Conservation (phyloP, 2,113 vertebrate genomes). For the Amphiprion ocellaris region DNA sequence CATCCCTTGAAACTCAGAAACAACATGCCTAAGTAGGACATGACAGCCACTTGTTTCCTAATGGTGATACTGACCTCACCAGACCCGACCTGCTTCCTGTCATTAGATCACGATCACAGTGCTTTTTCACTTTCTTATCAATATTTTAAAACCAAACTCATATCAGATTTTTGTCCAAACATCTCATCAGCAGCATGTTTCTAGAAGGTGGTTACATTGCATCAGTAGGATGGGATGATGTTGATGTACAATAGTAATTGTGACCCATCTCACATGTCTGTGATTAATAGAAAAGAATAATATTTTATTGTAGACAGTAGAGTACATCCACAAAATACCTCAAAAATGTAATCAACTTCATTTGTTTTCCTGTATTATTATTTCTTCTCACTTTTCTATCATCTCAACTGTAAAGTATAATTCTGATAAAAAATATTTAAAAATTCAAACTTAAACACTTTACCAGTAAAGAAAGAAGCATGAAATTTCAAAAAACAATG, state of each 20-base stretch:
- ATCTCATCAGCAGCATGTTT: constrained; percentile 1
- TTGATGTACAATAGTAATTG: neutral
- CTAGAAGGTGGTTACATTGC: neutral
- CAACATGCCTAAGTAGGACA: constrained; percentile 64
- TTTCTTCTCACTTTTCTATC: too few relatives aligned
- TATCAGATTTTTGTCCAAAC: constrained; percentile 10
- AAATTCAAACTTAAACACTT: too few relatives aligned
- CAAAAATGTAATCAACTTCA: too few relatives aligned
- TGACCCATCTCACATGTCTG: too few relatives aligned
- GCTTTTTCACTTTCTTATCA: constrained; percentile 1
- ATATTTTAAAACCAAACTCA: constrained; percentile 27
- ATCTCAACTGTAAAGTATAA: too few relatives aligned
- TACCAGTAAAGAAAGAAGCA: too few relatives aligned
- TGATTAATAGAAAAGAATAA: too few relatives aligned
- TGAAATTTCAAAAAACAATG: too few relatives aligned
- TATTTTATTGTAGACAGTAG: too few relatives aligned
- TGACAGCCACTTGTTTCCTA: constrained; percentile 59
- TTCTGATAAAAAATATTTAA: too few relatives aligned
- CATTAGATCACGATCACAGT: constrained; percentile 38
- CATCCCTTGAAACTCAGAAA: constrained; percentile 42
- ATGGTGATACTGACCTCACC: constrained; percentile 50
- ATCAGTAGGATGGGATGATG: neutral
- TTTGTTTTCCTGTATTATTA: too few relatives aligned
- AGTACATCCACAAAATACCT: too few relatives aligned
- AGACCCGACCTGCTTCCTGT: constrained; percentile 47